Evolutionary conservation across 35 echinoderm and acorn worm species (phyloP).

Genomic region (Acanthaster planci): DNA sequence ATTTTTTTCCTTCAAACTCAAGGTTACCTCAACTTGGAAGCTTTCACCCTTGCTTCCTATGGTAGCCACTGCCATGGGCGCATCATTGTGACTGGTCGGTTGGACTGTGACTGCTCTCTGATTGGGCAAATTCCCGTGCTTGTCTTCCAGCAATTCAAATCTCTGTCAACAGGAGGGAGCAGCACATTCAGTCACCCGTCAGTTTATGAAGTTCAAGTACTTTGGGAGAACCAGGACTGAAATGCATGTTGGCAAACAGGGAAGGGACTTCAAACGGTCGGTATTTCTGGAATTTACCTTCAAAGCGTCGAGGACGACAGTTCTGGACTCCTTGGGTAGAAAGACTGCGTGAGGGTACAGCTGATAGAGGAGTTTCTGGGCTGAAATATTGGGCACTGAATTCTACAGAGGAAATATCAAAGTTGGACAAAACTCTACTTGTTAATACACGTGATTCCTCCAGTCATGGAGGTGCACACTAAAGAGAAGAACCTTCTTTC

Average conservation of each 20-base stretch:
- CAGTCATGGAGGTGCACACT: too few relatives aligned
- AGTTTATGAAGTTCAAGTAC: too few relatives aligned
- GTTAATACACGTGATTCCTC: too few relatives aligned
- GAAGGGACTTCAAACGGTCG: too few relatives aligned
- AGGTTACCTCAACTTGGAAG: not conserved
- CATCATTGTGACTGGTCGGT: conserved; percentile 21
- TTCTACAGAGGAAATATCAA: too few relatives aligned
- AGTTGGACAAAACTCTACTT: too few relatives aligned
- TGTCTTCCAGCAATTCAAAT: conserved; percentile 77
- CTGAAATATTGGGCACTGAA: conserved; percentile 67
- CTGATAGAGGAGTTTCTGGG: conserved; percentile 76
- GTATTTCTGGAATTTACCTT: conserved; percentile 44
- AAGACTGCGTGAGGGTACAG: conserved; percentile 87
- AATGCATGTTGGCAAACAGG: too few relatives aligned
- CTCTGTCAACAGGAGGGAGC: conserved; percentile 41
- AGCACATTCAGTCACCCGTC: too few relatives aligned
- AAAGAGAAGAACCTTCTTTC: too few relatives aligned
- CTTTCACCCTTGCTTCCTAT: conserved; percentile 45
- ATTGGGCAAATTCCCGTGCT: conserved; percentile 45
- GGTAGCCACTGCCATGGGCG: conserved; percentile 28
- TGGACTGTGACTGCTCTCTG: conserved; percentile 41
- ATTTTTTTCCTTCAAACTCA: conserved; percentile 8
- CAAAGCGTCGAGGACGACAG: conserved; percentile 68
- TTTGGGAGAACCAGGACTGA: too few relatives aligned
- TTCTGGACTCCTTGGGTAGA: conserved; percentile 79